phyloP scores from a whole-genome alignment of 1,140 invertebrate genomes.

The Pseudomyrmex flavicornis region DNA sequence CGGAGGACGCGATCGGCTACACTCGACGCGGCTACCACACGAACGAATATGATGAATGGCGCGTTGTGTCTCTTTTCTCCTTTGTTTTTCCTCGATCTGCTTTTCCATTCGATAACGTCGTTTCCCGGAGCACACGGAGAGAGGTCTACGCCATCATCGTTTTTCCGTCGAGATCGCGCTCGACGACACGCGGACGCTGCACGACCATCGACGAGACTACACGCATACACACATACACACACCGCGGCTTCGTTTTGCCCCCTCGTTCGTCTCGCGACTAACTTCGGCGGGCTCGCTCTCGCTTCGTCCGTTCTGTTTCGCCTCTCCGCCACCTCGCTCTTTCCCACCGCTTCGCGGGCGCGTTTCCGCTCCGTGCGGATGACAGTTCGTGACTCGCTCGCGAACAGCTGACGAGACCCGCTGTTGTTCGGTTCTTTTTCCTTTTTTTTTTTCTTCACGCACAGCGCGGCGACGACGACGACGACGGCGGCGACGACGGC shows the following conservation, averaged over 20 bases:
- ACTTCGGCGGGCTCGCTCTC: conserved; percentile 37
- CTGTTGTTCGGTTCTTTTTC: neutral
- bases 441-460: conserved; percentile 50
- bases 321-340: neutral
- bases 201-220: conserved; percentile 35
- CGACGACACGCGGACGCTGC: conserved; percentile 61
- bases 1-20: conserved; percentile 38
- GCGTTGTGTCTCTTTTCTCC: conserved; percentile 8
- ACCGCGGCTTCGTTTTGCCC: conserved; percentile 61
- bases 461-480: conserved; percentile 44
- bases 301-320: neutral
- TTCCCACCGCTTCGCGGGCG: neutral
- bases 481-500: neutral
- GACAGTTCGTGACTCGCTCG: neutral
- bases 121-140: conserved; percentile 20
- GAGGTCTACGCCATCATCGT: conserved; percentile 68
- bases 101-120: conserved; percentile 16
- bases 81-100: neutral
- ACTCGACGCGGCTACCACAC: conserved; percentile 19
- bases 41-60: conserved; percentile 24
- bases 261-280: conserved; percentile 42
- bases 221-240: conserved; percentile 16
- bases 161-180: conserved; percentile 61
- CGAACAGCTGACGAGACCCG: conserved; percentile 62
- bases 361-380: conserved; percentile 3